Percentiles rank a stretch among this genome's conserved stretches.
Conservation (phyloP, 2,888 invertebrate species). For the Leucophora obtusa region DNA sequence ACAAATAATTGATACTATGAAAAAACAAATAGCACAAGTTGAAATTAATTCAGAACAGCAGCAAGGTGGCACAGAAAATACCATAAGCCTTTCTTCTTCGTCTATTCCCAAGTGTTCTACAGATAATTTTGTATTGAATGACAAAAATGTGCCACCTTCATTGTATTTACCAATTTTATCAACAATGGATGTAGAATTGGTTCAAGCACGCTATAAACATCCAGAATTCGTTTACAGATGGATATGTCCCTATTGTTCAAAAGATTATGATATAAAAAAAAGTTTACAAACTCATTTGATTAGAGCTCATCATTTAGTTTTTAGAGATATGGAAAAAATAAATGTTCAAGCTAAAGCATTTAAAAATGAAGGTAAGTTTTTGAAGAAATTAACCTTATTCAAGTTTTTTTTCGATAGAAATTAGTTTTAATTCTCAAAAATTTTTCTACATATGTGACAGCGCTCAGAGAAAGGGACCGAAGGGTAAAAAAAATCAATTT, state of each 20-base stretch:
- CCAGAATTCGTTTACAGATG: slow-evolving; percentile 68
- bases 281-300: slow-evolving; percentile 68
- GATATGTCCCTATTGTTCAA: slow-evolving; percentile 69
- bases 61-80: neutral
- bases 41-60: slow-evolving; percentile 29
- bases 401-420: no score
- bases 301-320: slow-evolving; percentile 58
- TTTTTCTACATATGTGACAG: no score
- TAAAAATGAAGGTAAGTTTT: slow-evolving; percentile 38
- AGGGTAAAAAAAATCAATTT: no score
- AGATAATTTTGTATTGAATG: slow-evolving; percentile 19
- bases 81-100: neutral
- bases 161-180: slow-evolving; percentile 57
- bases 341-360: slow-evolving; percentile 66
- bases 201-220: slow-evolving; percentile 62
- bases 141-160: slow-evolving; percentile 32
- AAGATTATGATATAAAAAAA: slow-evolving; percentile 65
- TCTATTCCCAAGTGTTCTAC: neutral
- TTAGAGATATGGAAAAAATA: slow-evolving; percentile 50
- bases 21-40: slow-evolving; percentile 68
- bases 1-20: slow-evolving; percentile 70
- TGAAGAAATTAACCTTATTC: neutral
- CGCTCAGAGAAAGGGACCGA: no score
- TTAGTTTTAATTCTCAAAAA: no score
- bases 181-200: slow-evolving; percentile 37